Evolutionary conservation across 2,113 vertebrate species (phyloP).

Genomic region (Urocolius indicus): DNA sequence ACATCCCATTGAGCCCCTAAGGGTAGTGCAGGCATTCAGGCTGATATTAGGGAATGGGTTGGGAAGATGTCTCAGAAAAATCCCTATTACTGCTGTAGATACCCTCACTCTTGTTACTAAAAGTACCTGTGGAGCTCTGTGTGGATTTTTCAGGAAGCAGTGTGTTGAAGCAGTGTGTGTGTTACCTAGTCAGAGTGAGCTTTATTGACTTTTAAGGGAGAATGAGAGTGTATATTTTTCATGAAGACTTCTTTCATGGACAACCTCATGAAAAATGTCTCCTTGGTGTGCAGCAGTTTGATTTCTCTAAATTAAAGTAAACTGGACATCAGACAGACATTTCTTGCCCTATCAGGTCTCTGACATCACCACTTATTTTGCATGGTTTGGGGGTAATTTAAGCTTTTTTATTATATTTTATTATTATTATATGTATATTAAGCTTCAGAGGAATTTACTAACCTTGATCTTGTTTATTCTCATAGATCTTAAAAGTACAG

Average conservation of each 20-base stretch:
- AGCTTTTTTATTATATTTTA: no score
- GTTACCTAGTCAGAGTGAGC: not conserved
- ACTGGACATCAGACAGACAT: not conserved
- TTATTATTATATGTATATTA: no score
- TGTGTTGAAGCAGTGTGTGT: not conserved
- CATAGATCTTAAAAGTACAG: not conserved
- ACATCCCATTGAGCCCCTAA: not conserved
- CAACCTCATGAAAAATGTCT: not conserved
- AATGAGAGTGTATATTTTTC: not conserved
- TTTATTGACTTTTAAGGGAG: not conserved
- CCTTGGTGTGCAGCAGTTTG: not conserved
- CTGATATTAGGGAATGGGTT: not conserved
- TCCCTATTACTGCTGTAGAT: not conserved
- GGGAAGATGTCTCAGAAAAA: not conserved
- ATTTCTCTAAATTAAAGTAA: not conserved
- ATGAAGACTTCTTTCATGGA: not conserved
- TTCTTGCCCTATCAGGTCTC: not conserved
- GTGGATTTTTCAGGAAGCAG: not conserved
- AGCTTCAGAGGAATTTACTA: not conserved
- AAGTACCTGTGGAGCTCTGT: not conserved
- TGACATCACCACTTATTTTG: not conserved
- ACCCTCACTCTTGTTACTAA: not conserved
- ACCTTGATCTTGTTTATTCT: not conserved
- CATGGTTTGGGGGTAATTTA: not conserved
- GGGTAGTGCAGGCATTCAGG: not conserved